Evolutionary conservation across 2,113 vertebrate genomes (phyloP).

Genomic region (Pan troglodytes): DNA sequence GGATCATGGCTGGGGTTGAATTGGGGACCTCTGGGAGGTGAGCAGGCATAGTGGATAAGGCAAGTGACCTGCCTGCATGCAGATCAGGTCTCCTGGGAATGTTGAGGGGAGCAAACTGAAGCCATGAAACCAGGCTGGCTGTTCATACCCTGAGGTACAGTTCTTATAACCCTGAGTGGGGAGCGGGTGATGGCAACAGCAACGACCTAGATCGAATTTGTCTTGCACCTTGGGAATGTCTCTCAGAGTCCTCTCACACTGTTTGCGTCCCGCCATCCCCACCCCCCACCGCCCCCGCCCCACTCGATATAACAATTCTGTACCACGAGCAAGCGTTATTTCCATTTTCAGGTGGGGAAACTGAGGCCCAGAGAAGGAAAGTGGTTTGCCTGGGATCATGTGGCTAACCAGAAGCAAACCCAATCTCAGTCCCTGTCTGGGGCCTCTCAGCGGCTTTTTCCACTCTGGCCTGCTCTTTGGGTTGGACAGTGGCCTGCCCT

Average conservation of each 20-base stretch:
- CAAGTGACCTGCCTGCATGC: neutral
- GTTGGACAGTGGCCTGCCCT: neutral
- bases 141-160: neutral
- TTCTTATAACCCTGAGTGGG: neutral
- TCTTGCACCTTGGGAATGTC: neutral
- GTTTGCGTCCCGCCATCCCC: too few species aligned
- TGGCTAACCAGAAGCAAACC: neutral
- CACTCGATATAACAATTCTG: accelerated
- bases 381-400: neutral
- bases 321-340: neutral
- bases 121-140: neutral
- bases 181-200: neutral
- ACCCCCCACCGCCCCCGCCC: too few species aligned
- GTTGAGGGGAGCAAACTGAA: neutral
- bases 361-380: neutral
- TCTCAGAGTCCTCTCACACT: neutral
- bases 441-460: neutral
- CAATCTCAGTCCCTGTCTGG: neutral
- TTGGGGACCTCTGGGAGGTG: neutral
- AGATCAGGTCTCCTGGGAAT: neutral
- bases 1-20: neutral
- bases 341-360: neutral
- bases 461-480: neutral
- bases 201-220: neutral
- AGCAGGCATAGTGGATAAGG: neutral